phyloP scores from a whole-genome alignment of 2,113 vertebrate species.

The Solenodon paradoxus region DNA sequence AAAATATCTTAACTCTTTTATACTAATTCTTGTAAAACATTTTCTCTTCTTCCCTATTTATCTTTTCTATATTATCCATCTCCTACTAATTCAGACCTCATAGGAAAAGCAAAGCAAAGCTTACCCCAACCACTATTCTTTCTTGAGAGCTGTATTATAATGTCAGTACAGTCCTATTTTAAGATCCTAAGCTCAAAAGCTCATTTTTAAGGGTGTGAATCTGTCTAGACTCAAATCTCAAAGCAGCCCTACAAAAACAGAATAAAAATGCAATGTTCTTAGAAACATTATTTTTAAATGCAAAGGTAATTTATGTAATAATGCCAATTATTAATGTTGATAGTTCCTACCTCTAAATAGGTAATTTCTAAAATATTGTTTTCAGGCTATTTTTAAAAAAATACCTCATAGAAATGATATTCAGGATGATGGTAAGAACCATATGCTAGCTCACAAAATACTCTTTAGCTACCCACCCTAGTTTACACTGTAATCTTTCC shows the following conservation, averaged over 20 bases:
- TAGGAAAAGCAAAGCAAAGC: slow-evolving; percentile 23
- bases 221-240: slow-evolving; percentile 44
- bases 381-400: not conserved
- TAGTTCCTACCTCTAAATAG: not conserved
- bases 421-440: not conserved
- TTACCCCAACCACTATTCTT: not conserved
- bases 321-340: not conserved
- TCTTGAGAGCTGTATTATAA: slow-evolving; percentile 10
- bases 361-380: not conserved
- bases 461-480: not conserved
- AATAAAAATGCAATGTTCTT: not conserved
- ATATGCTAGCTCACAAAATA: not conserved
- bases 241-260: not conserved
- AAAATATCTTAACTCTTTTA: not conserved
- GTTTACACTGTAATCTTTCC: not conserved
- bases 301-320: slow-evolving; percentile 22
- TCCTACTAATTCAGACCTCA: slow-evolving; percentile 17
- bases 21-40: not conserved
- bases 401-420: not conserved
- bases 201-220: slow-evolving; percentile 46
- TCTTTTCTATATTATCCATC: not conserved
- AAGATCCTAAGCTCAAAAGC: slow-evolving; percentile 40
- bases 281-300: slow-evolving; percentile 28
- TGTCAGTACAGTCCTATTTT: slow-evolving; percentile 37
- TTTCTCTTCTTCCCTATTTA: not conserved